Evolutionary conservation across 1,140 invertebrate species (phyloP), one percentile per base, ranked within the genome.

Genomic region (Drosophila nebulosa): DNA sequence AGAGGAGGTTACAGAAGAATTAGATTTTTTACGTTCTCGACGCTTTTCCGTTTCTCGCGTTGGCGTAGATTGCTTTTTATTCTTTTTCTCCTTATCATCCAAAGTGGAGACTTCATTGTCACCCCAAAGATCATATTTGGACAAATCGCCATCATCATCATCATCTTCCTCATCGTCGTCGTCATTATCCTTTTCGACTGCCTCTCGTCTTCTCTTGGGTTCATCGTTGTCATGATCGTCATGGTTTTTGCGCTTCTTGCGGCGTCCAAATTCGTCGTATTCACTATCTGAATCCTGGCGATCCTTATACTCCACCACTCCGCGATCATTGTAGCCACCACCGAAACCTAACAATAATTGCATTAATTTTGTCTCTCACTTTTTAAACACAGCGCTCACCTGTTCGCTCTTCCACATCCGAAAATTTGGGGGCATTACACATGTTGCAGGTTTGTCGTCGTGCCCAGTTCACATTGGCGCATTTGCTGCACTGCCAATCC

Each of bases 401-500:
- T 26, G 92, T 93, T 62, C 96, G 92, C 89, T 95, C 95, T 91
- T 96, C 95, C 51, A 98, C 95, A 92, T 98, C 97, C 2, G 96
- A 96, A 92, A 97, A 97, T 92, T 99, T 99, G 1, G 98, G 98
- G 1, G 98, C 97, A 93, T 99, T 99, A 92, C 99, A 99, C 93
- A 99, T 97, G 92, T 99, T 99, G 92, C 99, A 99, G 56, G 97
- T 97, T 80, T 96, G 96, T 50, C 99, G 93, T 64, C 99, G 93
- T 0, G 98, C 98, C 99, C 99, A 99, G 91, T 99, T 99, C 2
- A 99, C 98, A 92, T 99, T 99, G 1, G 98, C 98, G 93, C 99
- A 99, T 92, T 99, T 99, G 92, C 96, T 98, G 92, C 99, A 99
- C 90, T 99, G 97, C 99, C 99, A 99, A 92, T 99, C 99, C 92